Conservation (phyloP, 2,113 vertebrate genomes). For the Monopterus albus region DNA sequence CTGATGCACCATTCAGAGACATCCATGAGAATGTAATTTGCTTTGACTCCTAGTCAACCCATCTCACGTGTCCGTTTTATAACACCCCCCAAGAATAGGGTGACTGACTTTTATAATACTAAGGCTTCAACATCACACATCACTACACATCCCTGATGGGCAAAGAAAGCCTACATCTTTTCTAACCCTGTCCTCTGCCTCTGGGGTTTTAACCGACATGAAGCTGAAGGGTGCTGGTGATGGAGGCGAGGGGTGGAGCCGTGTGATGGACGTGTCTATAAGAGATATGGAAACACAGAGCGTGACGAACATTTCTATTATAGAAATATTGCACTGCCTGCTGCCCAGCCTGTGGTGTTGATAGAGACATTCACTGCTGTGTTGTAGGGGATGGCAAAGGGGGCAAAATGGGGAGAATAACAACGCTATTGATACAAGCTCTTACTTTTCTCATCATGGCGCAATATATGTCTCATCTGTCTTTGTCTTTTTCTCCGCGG, state of each 20-base stretch:
- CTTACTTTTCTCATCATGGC: conserved; percentile 35
- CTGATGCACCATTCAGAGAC: conserved; percentile 22
- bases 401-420: conserved; percentile 30
- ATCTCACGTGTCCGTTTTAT: conserved; percentile 13
- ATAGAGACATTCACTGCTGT: conserved; percentile 1
- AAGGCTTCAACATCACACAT: conserved; percentile 49
- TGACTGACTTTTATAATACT: conserved; percentile 62
- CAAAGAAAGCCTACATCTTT: conserved; percentile 4
- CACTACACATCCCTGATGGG: conserved; percentile 42
- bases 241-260: background rate
- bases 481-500: conserved; percentile 6
- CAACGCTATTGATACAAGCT: conserved; percentile 22
- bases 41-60: conserved; percentile 50
- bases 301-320: conserved; percentile 75
- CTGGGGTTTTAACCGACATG: background rate
- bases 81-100: background rate
- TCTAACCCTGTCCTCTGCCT: background rate
- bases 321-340: conserved; percentile 47
- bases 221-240: background rate
- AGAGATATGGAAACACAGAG: conserved; percentile 59
- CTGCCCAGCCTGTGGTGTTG: conserved; percentile 24
- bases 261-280: conserved; percentile 67
- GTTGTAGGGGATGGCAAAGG: conserved; percentile 4
- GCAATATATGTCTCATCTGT: conserved; percentile 32
- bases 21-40: conserved; percentile 43